Evolutionary conservation across 2,113 vertebrate species (phyloP).

Genomic region (Indri indri): DNA sequence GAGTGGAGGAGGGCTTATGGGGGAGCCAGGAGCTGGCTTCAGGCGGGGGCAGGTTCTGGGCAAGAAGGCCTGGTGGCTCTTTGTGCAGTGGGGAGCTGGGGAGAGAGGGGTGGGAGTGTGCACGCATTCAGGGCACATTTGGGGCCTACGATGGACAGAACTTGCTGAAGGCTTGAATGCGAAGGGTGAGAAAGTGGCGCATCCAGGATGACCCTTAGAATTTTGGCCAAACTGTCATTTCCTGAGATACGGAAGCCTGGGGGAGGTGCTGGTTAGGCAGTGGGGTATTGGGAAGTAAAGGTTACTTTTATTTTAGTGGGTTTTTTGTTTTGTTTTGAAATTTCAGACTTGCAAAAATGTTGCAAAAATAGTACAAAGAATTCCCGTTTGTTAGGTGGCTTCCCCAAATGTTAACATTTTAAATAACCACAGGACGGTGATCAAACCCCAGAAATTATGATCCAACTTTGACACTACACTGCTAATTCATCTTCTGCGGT

Average conservation of each 20-base stretch:
- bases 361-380: background rate
- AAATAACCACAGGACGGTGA: background rate
- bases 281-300: background rate
- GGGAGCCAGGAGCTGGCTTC: background rate
- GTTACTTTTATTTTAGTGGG: background rate
- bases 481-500: background rate
- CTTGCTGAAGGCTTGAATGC: background rate
- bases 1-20: background rate
- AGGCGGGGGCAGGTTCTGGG: background rate
- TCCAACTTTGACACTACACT: background rate
- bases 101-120: background rate
- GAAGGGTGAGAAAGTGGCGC: background rate
- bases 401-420: background rate
- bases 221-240: background rate
- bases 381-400: background rate
- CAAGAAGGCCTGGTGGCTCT: background rate
- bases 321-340: constrained; percentile 16
- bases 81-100: background rate
- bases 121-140: background rate
- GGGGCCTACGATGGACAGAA: background rate
- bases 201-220: background rate
- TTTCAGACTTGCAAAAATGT: background rate
- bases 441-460: background rate
- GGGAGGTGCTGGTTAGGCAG: background rate
- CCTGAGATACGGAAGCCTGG: background rate